These are phyloP conservation scores for Ciconia nigra DNA, from an alignment of 2,797 vertebrate species.

Conservation along the genomic window DNA sequence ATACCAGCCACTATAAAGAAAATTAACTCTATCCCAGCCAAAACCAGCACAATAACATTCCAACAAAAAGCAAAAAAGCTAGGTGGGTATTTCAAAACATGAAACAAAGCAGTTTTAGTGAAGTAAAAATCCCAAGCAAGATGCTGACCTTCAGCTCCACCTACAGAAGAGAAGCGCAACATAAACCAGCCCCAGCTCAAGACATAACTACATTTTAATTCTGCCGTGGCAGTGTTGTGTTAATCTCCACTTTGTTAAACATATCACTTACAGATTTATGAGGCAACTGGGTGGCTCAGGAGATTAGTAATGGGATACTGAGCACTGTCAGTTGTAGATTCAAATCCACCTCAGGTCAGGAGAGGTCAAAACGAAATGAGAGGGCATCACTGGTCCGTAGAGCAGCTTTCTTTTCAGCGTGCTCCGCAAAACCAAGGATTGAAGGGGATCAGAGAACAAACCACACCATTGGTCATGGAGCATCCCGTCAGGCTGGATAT, in stretches of 20 bases:
- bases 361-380: background rate
- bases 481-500: background rate
- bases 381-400: background rate
- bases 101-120: background rate
- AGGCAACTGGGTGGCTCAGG: background rate
- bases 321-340: background rate
- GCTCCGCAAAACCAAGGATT: background rate
- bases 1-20: too few relatives aligned
- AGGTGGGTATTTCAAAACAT: background rate
- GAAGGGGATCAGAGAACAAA: background rate
- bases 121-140: background rate
- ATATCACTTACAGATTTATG: background rate
- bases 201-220: background rate
- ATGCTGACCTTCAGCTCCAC: background rate
- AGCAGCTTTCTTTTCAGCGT: background rate
- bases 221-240: background rate
- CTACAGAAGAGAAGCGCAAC: background rate
- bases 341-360: background rate
- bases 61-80: background rate
- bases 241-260: background rate
- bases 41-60: background rate
- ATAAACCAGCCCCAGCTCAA: background rate
- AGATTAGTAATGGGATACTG: conserved; percentile 21
- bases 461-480: background rate
- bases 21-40: too few relatives aligned